Evolutionary conservation across 2,113 vertebrate genomes (phyloP), one percentile per base, ranked within the genome.

Genomic region (Paradoxurus hermaphroditus): DNA sequence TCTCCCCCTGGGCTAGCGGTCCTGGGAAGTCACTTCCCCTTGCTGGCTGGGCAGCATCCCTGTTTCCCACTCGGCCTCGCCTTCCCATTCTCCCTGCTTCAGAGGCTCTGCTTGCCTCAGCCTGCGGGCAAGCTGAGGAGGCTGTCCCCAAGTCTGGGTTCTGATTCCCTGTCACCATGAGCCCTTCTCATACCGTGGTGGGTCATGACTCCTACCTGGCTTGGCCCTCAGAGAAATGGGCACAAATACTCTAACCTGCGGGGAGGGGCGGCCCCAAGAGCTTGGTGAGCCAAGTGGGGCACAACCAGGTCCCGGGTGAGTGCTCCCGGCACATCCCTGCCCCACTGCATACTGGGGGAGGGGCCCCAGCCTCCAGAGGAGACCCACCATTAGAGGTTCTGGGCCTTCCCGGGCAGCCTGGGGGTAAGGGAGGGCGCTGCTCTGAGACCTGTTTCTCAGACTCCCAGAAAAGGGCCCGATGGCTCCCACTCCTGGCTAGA

Each of bases 161-260:
- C 44, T 9, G 12, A 44, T 2, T 12, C 16, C 65, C 25, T 49
- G 75, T 39, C 36, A 4, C 51, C 9, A 0, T 2, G 23, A 72
- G 29, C n/a, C 44, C 1, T 7, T 6, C 11, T 39, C 27, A 11
- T 1, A 29, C 21, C 2, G 13, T 1, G 5, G 11, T 51, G 78
- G 59, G 25, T 23, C 36, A 7, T 1, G 46, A 25, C 41, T 41
- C 25, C 65, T 62, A 34, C 72, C 41, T 9, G 49, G 27, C 31
- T 44, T 25, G 67, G 44, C 63, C 9, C 23, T 41, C 21, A 7
- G 77, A 53, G 25, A 27, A 63, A 59, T 0, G 6, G n/a, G 46
- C 31, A 59, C 34, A n/a, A 18, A 15, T 12, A 10, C 25, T 23
- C 18, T 18, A 1, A 36, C 13, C 41, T 16, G 18, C 56, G 44